phyloP scores from a whole-genome alignment of 2,113 vertebrate species.

The Marcusenius ussheri region DNA sequence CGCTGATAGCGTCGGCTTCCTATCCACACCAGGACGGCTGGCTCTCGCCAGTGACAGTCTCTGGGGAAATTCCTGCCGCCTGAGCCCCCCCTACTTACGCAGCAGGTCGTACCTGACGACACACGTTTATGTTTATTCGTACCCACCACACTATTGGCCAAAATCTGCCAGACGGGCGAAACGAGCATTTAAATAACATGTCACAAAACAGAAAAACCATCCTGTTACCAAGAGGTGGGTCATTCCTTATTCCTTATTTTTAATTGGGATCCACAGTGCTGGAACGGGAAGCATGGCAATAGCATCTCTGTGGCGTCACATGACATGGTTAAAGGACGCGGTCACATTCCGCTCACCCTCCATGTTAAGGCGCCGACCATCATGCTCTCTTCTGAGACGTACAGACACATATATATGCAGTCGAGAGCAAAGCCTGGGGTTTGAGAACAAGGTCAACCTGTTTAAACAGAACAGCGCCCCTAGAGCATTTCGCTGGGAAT shows the following conservation, averaged over 20 bases:
- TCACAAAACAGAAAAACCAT: slow-evolving; percentile 3
- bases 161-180: background rate
- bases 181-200: slow-evolving; percentile 19
- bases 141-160: background rate
- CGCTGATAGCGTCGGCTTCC: slow-evolving; percentile 48
- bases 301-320: background rate
- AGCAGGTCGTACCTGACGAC: background rate
- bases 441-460: background rate
- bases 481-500: background rate
- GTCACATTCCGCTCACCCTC: background rate
- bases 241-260: background rate
- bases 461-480: background rate
- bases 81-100: slow-evolving; percentile 44
- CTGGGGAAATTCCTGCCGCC: slow-evolving; percentile 51
- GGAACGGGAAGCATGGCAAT: background rate
- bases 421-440: background rate
- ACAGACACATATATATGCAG: background rate
- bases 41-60: slow-evolving; percentile 31
- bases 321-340: background rate
- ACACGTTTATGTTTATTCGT: background rate
- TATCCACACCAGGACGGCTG: background rate
- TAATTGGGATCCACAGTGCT: background rate
- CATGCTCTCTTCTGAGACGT: background rate
- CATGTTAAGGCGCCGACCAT: background rate
- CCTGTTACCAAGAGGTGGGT: background rate